Evolutionary conservation across 2,888 invertebrate species (phyloP).

Genomic region (Bibio marci): DNA sequence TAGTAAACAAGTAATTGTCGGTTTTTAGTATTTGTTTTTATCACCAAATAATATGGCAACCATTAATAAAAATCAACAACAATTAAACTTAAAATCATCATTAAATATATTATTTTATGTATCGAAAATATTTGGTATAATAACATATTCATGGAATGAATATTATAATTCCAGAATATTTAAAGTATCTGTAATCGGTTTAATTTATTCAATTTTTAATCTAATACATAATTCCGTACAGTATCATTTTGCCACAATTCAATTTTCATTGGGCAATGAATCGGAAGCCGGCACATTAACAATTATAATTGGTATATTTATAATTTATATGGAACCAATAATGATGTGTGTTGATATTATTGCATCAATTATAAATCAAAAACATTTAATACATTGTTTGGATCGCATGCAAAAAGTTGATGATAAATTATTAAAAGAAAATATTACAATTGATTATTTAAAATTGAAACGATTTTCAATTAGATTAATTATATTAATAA

Average conservation of each 20-base stretch:
- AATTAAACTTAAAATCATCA: too few species aligned
- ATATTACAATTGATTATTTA: conserved; percentile 10
- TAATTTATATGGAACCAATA: conserved; percentile 25
- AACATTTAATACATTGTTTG: conserved; percentile 19
- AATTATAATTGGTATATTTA: conserved; percentile 26
- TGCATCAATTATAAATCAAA: conserved; percentile 23
- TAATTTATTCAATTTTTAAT: conserved; percentile 15
- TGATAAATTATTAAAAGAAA: conserved; percentile 20
- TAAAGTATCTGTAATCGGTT: conserved; percentile 20
- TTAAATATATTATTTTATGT: conserved; percentile 14
- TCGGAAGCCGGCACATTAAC: conserved; percentile 22
- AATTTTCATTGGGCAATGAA: conserved; percentile 13
- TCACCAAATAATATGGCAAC: too few species aligned
- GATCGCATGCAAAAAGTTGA: conserved; percentile 23
- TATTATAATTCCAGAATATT: conserved; percentile 16
- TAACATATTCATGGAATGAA: conserved; percentile 19
- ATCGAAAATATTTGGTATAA: conserved; percentile 24
- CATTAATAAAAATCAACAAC: too few species aligned
- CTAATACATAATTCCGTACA: conserved; percentile 15
- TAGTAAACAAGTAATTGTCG: too few species aligned
- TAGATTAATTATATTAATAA: conserved; percentile 17
- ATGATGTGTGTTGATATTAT: conserved; percentile 28
- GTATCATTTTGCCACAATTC: conserved; percentile 19
- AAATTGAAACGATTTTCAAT: conserved; percentile 3
- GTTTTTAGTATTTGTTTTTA: too few species aligned